Conservation (phyloP, 2,888 invertebrate genomes). For the Drosophila nigricruria region DNA sequence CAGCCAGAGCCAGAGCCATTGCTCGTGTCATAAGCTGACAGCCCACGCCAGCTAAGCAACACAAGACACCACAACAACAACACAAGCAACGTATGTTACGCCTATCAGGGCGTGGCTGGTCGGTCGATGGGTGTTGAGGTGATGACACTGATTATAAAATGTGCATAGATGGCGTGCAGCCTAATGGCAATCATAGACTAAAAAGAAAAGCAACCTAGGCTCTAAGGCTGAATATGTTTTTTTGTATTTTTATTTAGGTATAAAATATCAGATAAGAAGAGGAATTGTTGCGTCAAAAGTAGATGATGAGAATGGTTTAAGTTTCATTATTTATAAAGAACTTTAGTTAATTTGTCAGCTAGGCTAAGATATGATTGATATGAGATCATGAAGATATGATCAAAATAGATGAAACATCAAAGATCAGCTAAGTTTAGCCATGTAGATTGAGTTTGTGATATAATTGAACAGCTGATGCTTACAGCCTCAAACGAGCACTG, state of each 20-base stretch:
- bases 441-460: neutral
- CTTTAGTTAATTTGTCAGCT: too few species aligned
- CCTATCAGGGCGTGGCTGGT: conserved; percentile 44
- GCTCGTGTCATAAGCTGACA: conserved; percentile 59
- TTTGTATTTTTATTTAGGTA: too few species aligned
- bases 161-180: conserved; percentile 46
- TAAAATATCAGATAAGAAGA: too few species aligned
- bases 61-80: conserved; percentile 13
- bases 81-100: conserved; percentile 29
- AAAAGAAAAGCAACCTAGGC: conserved; percentile 1
- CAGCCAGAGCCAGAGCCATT: conserved; percentile 13
- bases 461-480: too few species aligned
- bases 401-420: neutral
- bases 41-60: conserved; percentile 58
- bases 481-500: neutral
- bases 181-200: conserved; percentile 13
- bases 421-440: neutral
- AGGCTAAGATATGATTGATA: neutral
- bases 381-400: too few species aligned
- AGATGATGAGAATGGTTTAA: neutral
- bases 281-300: neutral
- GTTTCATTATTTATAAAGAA: neutral
- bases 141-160: conserved; percentile 77
- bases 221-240: neutral
- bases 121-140: conserved; percentile 62